Evolutionary conservation across 2,888 invertebrate genomes (phyloP).

Genomic region (Orthonevra nobilis): DNA sequence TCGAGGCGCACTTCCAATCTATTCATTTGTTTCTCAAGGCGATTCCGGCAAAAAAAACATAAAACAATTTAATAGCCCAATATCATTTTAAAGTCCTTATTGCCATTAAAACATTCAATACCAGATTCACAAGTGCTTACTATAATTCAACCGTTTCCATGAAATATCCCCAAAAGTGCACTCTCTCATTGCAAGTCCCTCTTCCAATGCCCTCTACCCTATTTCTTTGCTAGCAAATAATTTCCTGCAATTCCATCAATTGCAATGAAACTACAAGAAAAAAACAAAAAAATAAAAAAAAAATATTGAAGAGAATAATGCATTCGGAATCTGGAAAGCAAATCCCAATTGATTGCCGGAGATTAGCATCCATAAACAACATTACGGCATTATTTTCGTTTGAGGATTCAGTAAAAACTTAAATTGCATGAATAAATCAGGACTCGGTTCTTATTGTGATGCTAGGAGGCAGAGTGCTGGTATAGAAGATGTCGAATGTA

Average conservation of each 20-base stretch:
- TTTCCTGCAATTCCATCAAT: conserved; percentile 69
- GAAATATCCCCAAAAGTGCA: conserved; percentile 59
- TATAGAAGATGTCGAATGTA: no score
- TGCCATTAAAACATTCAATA: conserved; percentile 28
- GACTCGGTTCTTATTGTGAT: conserved; percentile 50
- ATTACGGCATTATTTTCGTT: conserved; percentile 67
- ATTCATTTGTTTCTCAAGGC: no score
- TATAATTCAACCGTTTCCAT: conserved; percentile 38
- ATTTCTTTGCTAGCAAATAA: conserved; percentile 22
- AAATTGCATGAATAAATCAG: conserved; percentile 70
- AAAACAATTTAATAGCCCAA: conserved; percentile 31
- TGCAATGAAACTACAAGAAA: no score
- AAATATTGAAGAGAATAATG: conserved; percentile 65
- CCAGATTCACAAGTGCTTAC: conserved; percentile 40
- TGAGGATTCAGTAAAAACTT: conserved; percentile 46
- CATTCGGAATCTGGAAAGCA: conserved; percentile 65
- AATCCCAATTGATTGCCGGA: conserved; percentile 70
- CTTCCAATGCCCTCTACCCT: background rate
- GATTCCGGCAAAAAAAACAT: no score
- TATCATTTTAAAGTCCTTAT: conserved; percentile 25
- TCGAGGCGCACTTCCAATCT: no score
- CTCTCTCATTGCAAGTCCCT: conserved; percentile 30
- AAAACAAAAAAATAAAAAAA: no score
- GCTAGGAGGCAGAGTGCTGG: conserved; percentile 2
- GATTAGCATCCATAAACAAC: conserved; percentile 71